Base-by-base conservation (phyloP, 1,140 invertebrate genomes). In the Planococcus citri region DNA sequence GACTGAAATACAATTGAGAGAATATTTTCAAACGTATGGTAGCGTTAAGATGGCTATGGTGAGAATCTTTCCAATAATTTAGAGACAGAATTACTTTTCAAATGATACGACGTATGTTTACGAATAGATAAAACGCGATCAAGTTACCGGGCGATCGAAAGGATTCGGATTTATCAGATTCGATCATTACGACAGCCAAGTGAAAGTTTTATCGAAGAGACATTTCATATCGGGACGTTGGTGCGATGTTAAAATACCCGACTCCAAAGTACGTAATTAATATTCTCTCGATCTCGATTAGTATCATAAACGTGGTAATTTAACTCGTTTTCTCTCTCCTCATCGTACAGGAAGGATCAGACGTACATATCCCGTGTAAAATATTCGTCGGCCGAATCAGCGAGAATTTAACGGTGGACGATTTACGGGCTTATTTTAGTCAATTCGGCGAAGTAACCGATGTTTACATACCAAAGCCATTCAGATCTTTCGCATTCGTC, bases 21-120 rank as follows among this genome's bases (percentile, higher is more conserved):
- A 94, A 74, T 97, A 98, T 81, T 99, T 98, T 82, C 91, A 94
- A 77, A 87, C 92, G 70, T 98, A 90, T 81, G 97, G 97, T 29
- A 94, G 97, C 82, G 91, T 98, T 73, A 81, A 95, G 69, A 98
- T 98, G 90, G 92, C 91, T 72, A 92, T 98, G 80, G 90, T 98
- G 67, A 83, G 82, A n/a, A n/a, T n/a, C 29, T 27, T 76, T 21
- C 20, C 24, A 68, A 29, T 17, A 21, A 20, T 58, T 22, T 58
- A 58, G 17, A 41, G 9, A 41, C 9, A n/a, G n/a, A n/a, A n/a
- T n/a, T n/a, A n/a, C n/a, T n/a, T n/a, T n/a, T 64, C 20, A 64
- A 27, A 14, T 33, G 10, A 12, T 27, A 17, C 61, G 27, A 67
- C 6, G n/a, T 2, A 68, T 33, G 2, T 37, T 71, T 74, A 67